phyloP scores from a whole-genome alignment of 2,797 vertebrate species.

The Aeoliscus strigatus region DNA sequence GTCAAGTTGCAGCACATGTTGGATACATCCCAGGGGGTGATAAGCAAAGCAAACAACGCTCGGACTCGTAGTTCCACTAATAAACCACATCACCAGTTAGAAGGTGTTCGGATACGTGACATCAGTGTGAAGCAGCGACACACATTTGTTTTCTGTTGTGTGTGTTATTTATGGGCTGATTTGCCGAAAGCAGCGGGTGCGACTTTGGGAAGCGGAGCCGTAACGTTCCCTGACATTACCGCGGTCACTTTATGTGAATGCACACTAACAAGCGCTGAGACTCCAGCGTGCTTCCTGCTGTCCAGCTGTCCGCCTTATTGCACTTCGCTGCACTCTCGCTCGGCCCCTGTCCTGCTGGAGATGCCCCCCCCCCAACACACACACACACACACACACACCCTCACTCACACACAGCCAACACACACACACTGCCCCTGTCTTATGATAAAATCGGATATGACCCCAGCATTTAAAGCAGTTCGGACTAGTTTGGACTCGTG shows the following conservation, averaged over 20 bases:
- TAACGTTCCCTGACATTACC: conserved; percentile 42
- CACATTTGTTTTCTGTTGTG: conserved; percentile 8
- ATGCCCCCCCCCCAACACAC: too few species aligned
- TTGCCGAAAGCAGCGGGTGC: conserved; percentile 20
- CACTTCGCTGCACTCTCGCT: conserved; percentile 61
- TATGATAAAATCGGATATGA: conserved; percentile 42
- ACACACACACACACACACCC: too few species aligned
- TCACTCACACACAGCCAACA: too few species aligned
- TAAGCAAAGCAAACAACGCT: conserved; percentile 1
- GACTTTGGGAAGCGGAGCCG: conserved; percentile 21
- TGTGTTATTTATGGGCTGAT: conserved; percentile 2
- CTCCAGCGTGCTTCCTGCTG: conserved; percentile 62
- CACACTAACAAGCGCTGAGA: conserved; percentile 56
- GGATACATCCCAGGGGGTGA: too few species aligned
- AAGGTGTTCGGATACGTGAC: too few species aligned
- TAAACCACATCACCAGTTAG: too few species aligned
- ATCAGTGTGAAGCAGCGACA: conserved; percentile 8
- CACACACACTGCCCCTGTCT: too few species aligned
- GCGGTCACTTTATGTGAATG: conserved; percentile 48
- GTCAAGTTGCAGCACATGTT: too few species aligned
- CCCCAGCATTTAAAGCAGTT: conserved; percentile 37
- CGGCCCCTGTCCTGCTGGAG: conserved; percentile 37
- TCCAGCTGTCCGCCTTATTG: conserved; percentile 76
- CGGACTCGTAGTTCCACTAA: too few species aligned
- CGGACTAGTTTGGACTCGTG: conserved; percentile 36